Base-by-base conservation (phyloP, 2,797 vertebrate species). In the Corythornis leucogaster region DNA sequence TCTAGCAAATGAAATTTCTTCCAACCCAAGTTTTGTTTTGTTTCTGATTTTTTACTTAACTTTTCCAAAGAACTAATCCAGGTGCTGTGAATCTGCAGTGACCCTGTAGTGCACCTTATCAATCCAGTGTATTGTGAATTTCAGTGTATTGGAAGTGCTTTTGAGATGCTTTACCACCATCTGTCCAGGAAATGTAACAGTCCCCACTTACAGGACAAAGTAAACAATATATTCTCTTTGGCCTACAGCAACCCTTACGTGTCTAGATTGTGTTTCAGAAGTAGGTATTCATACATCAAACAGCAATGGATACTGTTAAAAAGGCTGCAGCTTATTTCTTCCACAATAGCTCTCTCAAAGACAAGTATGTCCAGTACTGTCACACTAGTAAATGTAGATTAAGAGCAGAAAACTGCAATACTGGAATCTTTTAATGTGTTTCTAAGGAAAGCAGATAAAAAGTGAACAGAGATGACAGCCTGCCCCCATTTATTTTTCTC, bases 211-310 rank as follows among this genome's bases (percentile, higher is more conserved):
- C 84, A 97, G 92, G 87, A 97, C 97, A 97, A 97, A 97, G 96
- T 97, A 97, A 97, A 97, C 96, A 97, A 95, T 96, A 95, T 94
- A 94, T 97, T 98, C 92, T 91, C 95, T 92, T 97, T 97, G 97
- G 97, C 97, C 91, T 91, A 42, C 51, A 87, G 81, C 97, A 89
- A 92, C 85, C 93, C 74, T 92, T 84, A 97, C 92, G 55, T 87
- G 93, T 83, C 92, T 94, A 92, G 95, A 92, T 97, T 96, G 85
- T 77, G 79, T 96, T 98, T 95, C 94, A 92, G 76, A 80, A 81
- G 93, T 62, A 96, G 79, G 95, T 86, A 87, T 66, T 87, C 78
- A 91, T 83, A 75, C 14, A 84, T 67, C 69, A 80, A 73, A 90
- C 46, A 92, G 67, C 93, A 74, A 57, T 30, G 43, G 63, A 75